Conservation (phyloP, 2,888 invertebrate species). For the Micoletzkya japonica region DNA sequence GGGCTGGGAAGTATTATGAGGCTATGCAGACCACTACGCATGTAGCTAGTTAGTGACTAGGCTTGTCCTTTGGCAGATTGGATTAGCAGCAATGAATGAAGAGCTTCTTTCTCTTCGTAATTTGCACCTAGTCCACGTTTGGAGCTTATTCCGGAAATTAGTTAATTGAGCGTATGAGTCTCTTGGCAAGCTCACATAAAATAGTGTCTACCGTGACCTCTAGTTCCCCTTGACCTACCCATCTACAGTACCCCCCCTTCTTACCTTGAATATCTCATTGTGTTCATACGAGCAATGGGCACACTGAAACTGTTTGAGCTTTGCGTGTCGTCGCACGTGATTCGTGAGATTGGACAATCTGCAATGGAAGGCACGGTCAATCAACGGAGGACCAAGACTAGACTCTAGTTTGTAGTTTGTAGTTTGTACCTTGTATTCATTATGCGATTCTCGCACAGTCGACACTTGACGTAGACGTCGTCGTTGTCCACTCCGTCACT, state of each 20-base stretch:
- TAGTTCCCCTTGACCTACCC: not conserved
- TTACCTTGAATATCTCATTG: constrained; percentile 55
- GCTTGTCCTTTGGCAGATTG: too few species aligned
- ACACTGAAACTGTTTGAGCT: constrained; percentile 52
- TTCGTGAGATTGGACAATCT: constrained; percentile 52
- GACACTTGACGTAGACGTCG: constrained; percentile 30
- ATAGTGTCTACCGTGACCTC: too few species aligned
- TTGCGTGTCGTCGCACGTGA: constrained; percentile 52
- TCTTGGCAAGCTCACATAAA: too few species aligned
- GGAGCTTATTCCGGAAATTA: too few species aligned
- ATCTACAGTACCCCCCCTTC: not conserved
- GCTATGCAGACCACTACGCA: too few species aligned
- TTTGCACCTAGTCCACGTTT: too few species aligned
- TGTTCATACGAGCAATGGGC: constrained; percentile 48
- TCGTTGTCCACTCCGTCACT: constrained; percentile 24
- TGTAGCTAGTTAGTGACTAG: too few species aligned
- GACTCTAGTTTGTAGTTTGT: not conserved
- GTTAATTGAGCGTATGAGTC: too few species aligned
- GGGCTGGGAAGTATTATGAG: too few species aligned
- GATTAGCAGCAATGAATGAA: too few species aligned
- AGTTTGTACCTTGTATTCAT: constrained; percentile 38
- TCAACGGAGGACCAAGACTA: not conserved
- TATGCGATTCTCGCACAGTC: constrained; percentile 44
- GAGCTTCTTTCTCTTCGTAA: too few species aligned
- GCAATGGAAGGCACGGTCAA: not conserved